Evolutionary conservation across 1,140 invertebrate genomes (phyloP).

Genomic region (Probaryconus sp.): DNA sequence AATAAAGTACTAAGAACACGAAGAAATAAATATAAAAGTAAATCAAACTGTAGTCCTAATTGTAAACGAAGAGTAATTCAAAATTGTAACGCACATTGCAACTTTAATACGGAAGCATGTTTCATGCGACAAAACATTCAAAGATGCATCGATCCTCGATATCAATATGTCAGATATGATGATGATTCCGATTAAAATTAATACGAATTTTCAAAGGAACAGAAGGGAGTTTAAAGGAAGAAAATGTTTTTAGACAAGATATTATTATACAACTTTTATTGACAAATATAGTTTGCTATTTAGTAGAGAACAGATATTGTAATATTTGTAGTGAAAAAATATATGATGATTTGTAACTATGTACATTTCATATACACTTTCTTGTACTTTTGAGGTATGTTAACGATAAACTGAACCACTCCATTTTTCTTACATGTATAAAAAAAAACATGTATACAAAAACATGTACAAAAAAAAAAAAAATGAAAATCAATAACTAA

Average conservation of each 20-base stretch:
- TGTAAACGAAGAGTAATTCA: constrained; percentile 5
- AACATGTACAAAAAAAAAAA: constrained; percentile 1
- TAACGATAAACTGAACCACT: constrained; percentile 23
- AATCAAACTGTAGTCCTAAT: constrained; percentile 16
- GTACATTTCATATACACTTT: constrained; percentile 61
- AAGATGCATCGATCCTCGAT: background rate
- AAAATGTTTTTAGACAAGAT: constrained; percentile 12
- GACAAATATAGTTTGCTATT: constrained; percentile 62
- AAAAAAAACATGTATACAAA: constrained; percentile 1
- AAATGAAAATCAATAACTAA: no score
- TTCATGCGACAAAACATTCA: background rate
- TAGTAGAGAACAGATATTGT: constrained; percentile 39
- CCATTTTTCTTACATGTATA: constrained; percentile 19
- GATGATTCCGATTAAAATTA: constrained; percentile 25
- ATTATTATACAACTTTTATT: constrained; percentile 59
- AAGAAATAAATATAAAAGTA: background rate
- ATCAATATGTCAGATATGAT: background rate
- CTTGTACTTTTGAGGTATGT: constrained; percentile 57
- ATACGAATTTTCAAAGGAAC: constrained; percentile 3
- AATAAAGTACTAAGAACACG: no score
- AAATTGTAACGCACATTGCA: constrained; percentile 28
- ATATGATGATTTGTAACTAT: constrained; percentile 68
- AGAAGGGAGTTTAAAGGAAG: background rate
- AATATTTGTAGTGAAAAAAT: constrained; percentile 70
- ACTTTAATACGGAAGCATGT: background rate